phyloP scores from a whole-genome alignment of 2,797 vertebrate genomes.

The Falco concolor region DNA sequence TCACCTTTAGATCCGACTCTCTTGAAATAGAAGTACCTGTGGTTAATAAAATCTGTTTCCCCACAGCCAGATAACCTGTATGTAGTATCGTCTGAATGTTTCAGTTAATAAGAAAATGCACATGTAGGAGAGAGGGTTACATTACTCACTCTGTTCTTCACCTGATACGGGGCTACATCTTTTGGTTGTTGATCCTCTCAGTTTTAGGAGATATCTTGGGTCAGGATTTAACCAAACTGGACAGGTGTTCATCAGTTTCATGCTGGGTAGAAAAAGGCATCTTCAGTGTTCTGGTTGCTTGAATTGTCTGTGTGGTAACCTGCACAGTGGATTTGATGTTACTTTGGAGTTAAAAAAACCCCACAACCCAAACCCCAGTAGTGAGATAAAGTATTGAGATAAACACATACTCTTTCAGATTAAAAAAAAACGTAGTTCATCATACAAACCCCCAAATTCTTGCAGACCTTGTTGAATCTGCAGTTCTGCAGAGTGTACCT shows the following conservation, averaged over 20 bases:
- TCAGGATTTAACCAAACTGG: not conserved
- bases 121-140: not conserved
- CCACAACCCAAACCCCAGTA: not conserved
- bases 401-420: not conserved
- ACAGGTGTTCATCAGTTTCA: not conserved
- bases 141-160: not conserved
- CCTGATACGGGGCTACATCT: not conserved
- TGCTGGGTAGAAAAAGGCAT: not conserved
- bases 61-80: not conserved
- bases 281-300: not conserved
- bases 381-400: not conserved
- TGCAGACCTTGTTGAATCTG: not conserved
- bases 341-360: not conserved
- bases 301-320: not conserved
- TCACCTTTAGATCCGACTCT: not conserved
- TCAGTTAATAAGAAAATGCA: not conserved
- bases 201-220: not conserved
- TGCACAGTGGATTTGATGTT: not conserved
- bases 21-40: not conserved
- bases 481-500: not conserved
- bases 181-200: rapidly evolving
- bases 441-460: not conserved
- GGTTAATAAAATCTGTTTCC: not conserved
- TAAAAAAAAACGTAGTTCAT: not conserved
- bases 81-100: not conserved